A percentile compares a stretch with the other conserved stretches of the same genome.
phyloP scores from a whole-genome alignment of 2,888 invertebrate species.

The Autographa pulchrina region DNA sequence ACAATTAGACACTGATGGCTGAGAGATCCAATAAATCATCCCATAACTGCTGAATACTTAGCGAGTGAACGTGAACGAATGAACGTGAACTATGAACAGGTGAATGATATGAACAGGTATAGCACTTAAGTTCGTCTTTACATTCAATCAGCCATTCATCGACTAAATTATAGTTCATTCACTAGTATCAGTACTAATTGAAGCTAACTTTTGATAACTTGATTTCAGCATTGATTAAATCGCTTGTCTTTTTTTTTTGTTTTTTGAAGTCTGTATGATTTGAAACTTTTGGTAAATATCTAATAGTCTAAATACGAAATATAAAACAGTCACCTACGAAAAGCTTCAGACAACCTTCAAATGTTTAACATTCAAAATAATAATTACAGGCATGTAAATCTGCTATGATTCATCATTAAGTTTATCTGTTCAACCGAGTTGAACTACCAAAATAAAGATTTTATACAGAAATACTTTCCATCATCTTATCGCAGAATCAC shows the following conservation, averaged over 20 bases:
- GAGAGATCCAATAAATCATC: slow-evolving; percentile 1
- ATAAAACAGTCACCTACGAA: not conserved
- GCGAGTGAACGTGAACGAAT: not conserved
- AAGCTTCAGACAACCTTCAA: not conserved
- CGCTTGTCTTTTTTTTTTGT: no score
- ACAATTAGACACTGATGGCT: slow-evolving; percentile 1
- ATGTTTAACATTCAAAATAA: no score
- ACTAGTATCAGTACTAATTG: slow-evolving; percentile 1
- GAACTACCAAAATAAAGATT: not conserved
- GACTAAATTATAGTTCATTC: not conserved
- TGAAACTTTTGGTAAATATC: not conserved
- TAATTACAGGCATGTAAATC: no score
- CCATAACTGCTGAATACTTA: not conserved
- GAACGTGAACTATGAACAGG: not conserved
- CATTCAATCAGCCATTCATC: not conserved
- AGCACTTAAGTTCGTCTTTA: slow-evolving; percentile 2
- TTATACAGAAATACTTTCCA: not conserved
- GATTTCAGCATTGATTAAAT: not conserved
- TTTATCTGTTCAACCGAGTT: not conserved
- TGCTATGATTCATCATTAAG: not conserved
- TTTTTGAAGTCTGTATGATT: not conserved
- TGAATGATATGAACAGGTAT: not conserved
- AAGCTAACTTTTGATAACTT: slow-evolving; percentile 3
- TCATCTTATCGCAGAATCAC: not conserved
- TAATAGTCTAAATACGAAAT: not conserved